phyloP scores from a whole-genome alignment of 2,797 vertebrate genomes.

The Dendrocincla fuliginosa region DNA sequence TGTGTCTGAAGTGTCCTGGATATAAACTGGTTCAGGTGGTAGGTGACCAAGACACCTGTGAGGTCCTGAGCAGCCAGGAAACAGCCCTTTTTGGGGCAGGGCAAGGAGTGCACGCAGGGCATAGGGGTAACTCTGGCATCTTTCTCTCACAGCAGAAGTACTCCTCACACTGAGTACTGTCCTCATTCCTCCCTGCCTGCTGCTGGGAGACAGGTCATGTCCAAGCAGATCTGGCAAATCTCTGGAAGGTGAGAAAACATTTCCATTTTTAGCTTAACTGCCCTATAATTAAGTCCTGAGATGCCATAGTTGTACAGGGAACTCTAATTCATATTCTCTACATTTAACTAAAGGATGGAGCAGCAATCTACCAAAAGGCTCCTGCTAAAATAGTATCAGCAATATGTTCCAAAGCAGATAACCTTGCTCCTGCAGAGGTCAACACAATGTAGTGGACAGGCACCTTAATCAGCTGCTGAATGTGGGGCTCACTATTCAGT shows the following conservation, averaged over 20 bases:
- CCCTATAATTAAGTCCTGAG: not conserved
- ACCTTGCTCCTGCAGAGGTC: not conserved
- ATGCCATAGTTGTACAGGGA: not conserved
- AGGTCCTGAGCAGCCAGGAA: not conserved
- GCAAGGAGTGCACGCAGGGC: not conserved
- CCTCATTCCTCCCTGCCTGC: not conserved
- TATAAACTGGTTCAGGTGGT: not conserved
- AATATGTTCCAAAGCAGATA: not conserved
- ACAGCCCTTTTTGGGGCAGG: not conserved
- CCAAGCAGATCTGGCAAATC: not conserved
- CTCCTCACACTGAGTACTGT: not conserved
- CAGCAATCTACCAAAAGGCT: not conserved
- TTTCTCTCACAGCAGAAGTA: not conserved
- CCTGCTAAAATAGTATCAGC: not conserved
- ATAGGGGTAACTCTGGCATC: not conserved
- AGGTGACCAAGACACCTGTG: not conserved
- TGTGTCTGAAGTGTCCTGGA: not conserved
- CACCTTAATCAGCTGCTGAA: not conserved
- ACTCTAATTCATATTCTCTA: not conserved
- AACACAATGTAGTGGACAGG: not conserved
- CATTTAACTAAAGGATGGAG: not conserved
- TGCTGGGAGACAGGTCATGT: not conserved
- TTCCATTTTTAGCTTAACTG: not conserved
- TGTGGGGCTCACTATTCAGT: accelerated
- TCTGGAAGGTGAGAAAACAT: not conserved